phyloP scores from a whole-genome alignment of 2,888 invertebrate species.

The Sericinus montela region DNA sequence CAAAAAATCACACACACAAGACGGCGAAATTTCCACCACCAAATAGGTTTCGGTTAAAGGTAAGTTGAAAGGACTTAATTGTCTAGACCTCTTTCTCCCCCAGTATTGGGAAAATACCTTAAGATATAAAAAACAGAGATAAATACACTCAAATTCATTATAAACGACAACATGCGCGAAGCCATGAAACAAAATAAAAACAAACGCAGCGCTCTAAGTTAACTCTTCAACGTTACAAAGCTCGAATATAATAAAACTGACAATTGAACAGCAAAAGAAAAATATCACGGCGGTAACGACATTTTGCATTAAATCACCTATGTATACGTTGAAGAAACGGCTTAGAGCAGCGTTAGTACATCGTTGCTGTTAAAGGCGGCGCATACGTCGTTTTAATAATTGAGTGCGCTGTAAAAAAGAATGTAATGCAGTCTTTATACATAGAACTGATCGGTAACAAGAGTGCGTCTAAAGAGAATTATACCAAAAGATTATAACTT shows the following conservation, averaged over 20 bases:
- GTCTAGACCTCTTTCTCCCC: too few relatives aligned
- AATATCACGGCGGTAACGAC: constrained; percentile 14
- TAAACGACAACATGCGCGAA: constrained; percentile 13
- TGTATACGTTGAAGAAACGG: constrained; percentile 12
- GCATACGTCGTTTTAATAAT: constrained; percentile 13
- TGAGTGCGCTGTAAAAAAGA: constrained; percentile 19
- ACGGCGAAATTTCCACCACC: too few relatives aligned
- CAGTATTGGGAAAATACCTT: too few relatives aligned
- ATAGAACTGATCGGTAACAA: neutral
- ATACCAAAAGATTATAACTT: too few relatives aligned
- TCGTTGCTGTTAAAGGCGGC: constrained; percentile 8
- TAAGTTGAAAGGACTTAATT: too few relatives aligned
- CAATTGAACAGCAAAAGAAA: constrained; percentile 11
- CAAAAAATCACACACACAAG: too few relatives aligned
- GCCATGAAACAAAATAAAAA: constrained; percentile 8
- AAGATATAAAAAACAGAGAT: neutral
- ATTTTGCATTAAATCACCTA: constrained; percentile 11
- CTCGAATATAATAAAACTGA: constrained; percentile 9
- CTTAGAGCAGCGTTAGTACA: constrained; percentile 15
- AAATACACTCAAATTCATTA: constrained; percentile 5
- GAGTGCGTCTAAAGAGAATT: too few relatives aligned
- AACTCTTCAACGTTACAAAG: constrained; percentile 16
- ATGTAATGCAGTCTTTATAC: neutral
- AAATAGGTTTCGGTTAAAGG: too few relatives aligned
- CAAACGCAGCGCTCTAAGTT: constrained; percentile 16